Evolutionary conservation across 1,140 invertebrate genomes (phyloP).

Genomic region (Hydropsyche tenuis): DNA sequence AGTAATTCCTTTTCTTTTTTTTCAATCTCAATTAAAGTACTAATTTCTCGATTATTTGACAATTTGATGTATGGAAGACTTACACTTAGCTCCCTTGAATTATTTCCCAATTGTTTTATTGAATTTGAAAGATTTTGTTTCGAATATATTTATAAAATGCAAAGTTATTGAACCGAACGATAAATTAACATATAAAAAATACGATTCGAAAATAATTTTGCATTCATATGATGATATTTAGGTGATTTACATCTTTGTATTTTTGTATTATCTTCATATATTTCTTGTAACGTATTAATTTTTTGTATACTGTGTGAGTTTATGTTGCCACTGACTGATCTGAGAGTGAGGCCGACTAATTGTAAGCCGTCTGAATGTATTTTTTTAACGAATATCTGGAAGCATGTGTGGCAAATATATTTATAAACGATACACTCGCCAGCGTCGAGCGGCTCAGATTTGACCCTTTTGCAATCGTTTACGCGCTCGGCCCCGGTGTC

Average conservation of each 20-base stretch:
- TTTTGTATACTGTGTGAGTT: slow-evolving; percentile 42
- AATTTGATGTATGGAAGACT: background rate
- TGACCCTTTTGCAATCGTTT: too few relatives aligned
- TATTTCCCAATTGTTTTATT: background rate
- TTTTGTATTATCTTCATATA: slow-evolving; percentile 47
- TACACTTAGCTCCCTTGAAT: slow-evolving; percentile 1
- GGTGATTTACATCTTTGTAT: slow-evolving; percentile 45
- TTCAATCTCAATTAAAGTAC: background rate
- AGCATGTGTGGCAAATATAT: slow-evolving; percentile 36
- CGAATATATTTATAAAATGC: background rate
- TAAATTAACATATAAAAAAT: background rate
- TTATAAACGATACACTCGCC: slow-evolving; percentile 5
- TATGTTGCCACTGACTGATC: slow-evolving; percentile 50
- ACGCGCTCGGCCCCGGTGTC: too few relatives aligned
- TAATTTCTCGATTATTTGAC: background rate
- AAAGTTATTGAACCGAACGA: background rate
- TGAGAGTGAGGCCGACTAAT: slow-evolving; percentile 40
- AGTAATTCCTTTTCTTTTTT: too few relatives aligned
- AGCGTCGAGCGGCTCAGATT: too few relatives aligned
- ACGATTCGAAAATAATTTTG: background rate
- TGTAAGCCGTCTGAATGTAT: slow-evolving; percentile 47
- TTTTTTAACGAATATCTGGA: slow-evolving; percentile 41
- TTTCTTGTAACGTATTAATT: slow-evolving; percentile 39
- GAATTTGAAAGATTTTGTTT: background rate
- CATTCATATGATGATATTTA: background rate